A percentile compares a stretch with the other conserved stretches of the same genome.
These are phyloP conservation scores for Zoanthus gigantus DNA, from an alignment of 92 coral and sea anemone species.

Conservation along the genomic window DNA sequence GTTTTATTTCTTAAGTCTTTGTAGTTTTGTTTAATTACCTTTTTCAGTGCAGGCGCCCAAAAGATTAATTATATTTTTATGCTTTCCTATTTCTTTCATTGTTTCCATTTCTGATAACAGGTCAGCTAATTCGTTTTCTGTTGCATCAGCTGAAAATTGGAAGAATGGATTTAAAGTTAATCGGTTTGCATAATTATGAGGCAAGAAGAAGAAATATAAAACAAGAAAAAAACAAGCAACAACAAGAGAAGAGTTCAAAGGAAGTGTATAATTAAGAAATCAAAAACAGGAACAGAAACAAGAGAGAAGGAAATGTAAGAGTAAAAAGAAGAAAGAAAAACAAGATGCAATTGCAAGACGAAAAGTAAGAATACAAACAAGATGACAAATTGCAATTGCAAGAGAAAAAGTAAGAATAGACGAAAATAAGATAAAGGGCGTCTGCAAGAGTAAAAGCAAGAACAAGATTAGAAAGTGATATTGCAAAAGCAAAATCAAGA, in stretches of 20 bases:
- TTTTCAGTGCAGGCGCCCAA: constrained; percentile 96
- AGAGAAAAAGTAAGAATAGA: background rate
- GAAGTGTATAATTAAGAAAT: too few species aligned
- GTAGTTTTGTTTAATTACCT: constrained; percentile 61
- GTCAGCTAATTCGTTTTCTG: constrained; percentile 20
- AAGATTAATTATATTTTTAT: constrained; percentile 93
- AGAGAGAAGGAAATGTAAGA: background rate
- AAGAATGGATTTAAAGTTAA: background rate
- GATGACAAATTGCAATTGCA: background rate
- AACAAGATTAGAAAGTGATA: too few species aligned
- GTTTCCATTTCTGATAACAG: constrained; percentile 56
- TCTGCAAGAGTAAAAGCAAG: too few species aligned
- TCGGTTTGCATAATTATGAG: too few species aligned
- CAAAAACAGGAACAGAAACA: background rate
- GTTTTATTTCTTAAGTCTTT: background rate
- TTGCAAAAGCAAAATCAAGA: too few species aligned
- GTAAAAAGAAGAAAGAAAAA: background rate
- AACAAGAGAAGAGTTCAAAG: background rate
- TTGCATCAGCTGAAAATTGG: constrained; percentile 11
- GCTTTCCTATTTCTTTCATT: constrained; percentile 95
- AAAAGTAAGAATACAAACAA: background rate
- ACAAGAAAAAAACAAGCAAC: background rate
- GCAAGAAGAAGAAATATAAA: background rate
- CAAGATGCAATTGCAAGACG: background rate
- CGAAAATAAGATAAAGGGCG: background rate